These are phyloP conservation scores for Geococcyx californianus DNA, from an alignment of 2,113 vertebrate genomes.

Conservation along the genomic window DNA sequence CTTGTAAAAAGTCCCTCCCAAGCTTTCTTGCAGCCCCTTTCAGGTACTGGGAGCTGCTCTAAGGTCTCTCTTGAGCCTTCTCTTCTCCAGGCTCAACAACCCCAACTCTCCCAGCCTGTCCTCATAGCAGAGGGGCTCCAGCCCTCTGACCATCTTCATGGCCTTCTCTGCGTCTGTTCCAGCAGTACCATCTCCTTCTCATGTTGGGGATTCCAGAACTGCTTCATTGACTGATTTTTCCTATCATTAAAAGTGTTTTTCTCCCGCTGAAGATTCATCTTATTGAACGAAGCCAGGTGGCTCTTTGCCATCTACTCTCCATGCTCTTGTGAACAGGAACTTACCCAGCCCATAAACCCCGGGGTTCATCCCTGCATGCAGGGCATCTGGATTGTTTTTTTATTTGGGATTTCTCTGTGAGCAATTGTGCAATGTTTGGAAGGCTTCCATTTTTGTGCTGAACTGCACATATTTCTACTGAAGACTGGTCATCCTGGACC, in stretches of 20 bases:
- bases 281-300: background rate
- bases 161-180: too few species aligned
- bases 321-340: background rate
- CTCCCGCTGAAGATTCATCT: background rate
- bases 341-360: background rate
- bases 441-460: background rate
- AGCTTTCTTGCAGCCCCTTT: too few species aligned
- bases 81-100: too few species aligned
- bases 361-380: background rate
- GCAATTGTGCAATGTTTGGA: background rate
- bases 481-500: background rate
- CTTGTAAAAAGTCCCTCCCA: too few species aligned
- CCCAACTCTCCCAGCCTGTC: too few species aligned
- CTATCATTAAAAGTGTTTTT: slow-evolving; percentile 38
- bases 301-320: background rate
- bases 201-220: too few species aligned
- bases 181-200: too few species aligned
- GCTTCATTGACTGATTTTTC: too few species aligned
- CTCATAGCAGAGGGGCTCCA: too few species aligned
- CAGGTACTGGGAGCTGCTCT: too few species aligned
- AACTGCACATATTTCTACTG: background rate
- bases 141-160: too few species aligned
- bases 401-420: background rate
- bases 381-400: background rate
- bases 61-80: too few species aligned